Percentiles rank a stretch among this genome's conserved stretches.
These are phyloP conservation scores for Acridotheres tristis DNA, from an alignment of 2,797 vertebrate species.

Conservation along the genomic window DNA sequence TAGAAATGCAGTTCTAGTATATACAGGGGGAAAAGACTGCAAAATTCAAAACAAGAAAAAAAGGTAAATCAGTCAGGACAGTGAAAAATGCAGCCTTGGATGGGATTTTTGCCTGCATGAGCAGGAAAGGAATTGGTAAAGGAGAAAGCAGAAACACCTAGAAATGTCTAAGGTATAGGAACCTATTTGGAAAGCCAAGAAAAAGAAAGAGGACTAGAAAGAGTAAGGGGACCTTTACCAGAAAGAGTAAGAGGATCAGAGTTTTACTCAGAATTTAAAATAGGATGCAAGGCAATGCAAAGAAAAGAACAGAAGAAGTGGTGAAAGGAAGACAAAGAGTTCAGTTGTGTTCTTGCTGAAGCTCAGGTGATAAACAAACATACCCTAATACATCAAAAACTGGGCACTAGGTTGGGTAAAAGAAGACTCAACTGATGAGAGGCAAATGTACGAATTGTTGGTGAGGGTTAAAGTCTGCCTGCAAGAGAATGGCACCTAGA, in stretches of 20 bases:
- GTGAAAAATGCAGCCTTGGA: neutral
- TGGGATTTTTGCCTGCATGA: neutral
- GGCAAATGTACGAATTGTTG: neutral
- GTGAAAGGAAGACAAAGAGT: neutral
- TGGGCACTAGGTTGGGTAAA: neutral
- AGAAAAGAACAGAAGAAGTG: neutral
- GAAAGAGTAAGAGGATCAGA: neutral
- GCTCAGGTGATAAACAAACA: neutral
- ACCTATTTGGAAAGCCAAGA: neutral
- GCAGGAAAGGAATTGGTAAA: neutral
- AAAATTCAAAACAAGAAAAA: neutral
- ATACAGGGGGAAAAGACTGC: neutral
- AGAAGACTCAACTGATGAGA: neutral
- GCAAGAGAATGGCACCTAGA: neutral
- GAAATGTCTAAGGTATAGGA: neutral
- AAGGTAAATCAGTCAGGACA: neutral
- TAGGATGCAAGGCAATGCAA: neutral
- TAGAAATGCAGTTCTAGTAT: slow-evolving; percentile 14
- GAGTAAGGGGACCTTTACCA: neutral
- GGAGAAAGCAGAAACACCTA: neutral
- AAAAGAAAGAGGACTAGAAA: neutral
- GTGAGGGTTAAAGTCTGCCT: neutral
- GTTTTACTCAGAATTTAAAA: neutral
- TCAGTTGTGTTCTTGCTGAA: neutral
- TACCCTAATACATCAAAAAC: neutral